A percentile compares a stretch with the other conserved stretches of the same genome.
These are phyloP conservation scores for Heterohyrax brucei DNA, from an alignment of 2,797 vertebrate species.

Conservation along the genomic window DNA sequence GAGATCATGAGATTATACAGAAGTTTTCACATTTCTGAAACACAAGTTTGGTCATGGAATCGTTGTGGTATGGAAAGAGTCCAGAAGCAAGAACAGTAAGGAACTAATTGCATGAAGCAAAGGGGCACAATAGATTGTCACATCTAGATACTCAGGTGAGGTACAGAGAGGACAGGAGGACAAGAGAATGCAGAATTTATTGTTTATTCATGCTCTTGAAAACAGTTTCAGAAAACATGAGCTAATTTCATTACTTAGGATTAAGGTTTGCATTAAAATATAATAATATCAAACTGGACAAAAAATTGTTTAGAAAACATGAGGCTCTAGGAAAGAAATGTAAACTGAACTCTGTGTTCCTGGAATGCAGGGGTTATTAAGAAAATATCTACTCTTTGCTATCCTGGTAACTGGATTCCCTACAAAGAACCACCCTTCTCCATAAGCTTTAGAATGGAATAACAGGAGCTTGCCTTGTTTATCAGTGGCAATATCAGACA, in stretches of 20 bases:
- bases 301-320: background rate
- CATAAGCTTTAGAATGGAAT: background rate
- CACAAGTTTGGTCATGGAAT: background rate
- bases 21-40: slow-evolving; percentile 6
- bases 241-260: background rate
- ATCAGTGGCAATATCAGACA: background rate
- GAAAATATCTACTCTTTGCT: background rate
- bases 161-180: background rate
- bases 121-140: background rate
- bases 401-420: background rate
- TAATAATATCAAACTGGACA: background rate
- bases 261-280: background rate
- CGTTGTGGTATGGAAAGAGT: background rate
- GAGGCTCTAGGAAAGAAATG: background rate
- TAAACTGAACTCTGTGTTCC: background rate
- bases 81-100: background rate
- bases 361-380: background rate
- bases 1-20: background rate
- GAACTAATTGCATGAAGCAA: background rate
- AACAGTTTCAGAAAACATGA: background rate
- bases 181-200: background rate
- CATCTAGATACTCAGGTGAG: background rate
- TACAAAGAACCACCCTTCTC: background rate
- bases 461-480: background rate
- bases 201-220: background rate